phyloP scores from a whole-genome alignment of 2,797 vertebrate genomes.

The Paramormyrops hopkinsi region DNA sequence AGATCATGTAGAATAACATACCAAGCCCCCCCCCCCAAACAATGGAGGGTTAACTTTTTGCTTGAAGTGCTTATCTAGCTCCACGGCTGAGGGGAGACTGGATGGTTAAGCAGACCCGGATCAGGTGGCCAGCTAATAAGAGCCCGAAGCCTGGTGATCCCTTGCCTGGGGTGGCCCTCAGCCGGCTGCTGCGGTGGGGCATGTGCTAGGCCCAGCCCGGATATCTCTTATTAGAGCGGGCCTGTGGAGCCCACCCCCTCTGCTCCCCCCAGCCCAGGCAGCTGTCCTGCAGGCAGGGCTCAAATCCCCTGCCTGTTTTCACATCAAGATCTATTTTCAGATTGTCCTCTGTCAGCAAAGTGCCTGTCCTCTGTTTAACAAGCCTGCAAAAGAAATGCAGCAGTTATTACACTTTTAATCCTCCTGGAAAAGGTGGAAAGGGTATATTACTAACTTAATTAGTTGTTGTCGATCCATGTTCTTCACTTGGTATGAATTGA shows the following conservation, averaged over 20 bases:
- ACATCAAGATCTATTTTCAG: conserved; percentile 47
- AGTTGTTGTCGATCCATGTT: not conserved
- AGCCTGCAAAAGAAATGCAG: not conserved
- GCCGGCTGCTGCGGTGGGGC: conserved; percentile 46
- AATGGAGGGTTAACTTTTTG: conserved; percentile 15
- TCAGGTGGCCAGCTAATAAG: conserved; percentile 41
- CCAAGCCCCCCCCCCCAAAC: conserved; percentile 32
- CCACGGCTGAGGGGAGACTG: not conserved
- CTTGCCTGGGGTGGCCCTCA: conserved; percentile 31
- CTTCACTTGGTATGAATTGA: not conserved
- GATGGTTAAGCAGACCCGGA: conserved; percentile 18
- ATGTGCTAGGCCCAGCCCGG: conserved; percentile 52
- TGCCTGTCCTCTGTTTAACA: conserved; percentile 2
- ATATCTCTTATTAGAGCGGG: conserved; percentile 62
- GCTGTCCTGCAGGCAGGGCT: conserved; percentile 54
- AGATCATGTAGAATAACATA: conserved; percentile 26
- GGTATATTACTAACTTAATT: not conserved
- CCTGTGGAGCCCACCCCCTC: conserved; percentile 48
- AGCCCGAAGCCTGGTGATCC: conserved; percentile 9
- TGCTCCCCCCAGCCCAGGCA: conserved; percentile 53
- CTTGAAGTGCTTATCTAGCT: conserved; percentile 13
- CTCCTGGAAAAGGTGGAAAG: not conserved
- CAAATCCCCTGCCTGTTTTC: conserved; percentile 46
- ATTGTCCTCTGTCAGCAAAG: conserved; percentile 28
- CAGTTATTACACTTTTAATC: not conserved